Percentiles rank a stretch among this genome's conserved stretches.
phyloP scores from a whole-genome alignment of 2,113 vertebrate species.

The Sialia sialis region DNA sequence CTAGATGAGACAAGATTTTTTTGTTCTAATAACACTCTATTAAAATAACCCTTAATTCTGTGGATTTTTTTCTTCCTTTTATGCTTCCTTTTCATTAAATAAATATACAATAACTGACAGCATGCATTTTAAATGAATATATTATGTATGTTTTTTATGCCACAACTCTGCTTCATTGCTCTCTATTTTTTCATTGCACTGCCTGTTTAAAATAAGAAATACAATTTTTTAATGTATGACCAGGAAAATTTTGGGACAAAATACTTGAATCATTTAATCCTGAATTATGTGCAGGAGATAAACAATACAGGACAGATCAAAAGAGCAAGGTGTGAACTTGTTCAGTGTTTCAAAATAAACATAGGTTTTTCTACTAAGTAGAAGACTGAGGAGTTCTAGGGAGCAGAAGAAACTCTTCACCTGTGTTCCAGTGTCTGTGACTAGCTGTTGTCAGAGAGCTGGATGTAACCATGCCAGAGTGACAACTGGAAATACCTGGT shows the following conservation, averaged over 20 bases:
- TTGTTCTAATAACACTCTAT: background rate
- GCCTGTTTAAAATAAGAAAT: background rate
- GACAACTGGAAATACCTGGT: background rate
- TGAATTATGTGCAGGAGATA: background rate
- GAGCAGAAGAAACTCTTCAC: background rate
- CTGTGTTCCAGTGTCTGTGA: background rate
- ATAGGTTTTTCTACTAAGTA: background rate
- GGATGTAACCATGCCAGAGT: background rate
- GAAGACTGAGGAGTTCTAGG: background rate
- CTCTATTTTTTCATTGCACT: background rate
- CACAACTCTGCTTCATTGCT: background rate
- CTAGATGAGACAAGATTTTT: background rate
- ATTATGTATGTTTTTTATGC: background rate
- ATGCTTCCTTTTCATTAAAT: background rate
- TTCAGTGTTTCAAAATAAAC: background rate
- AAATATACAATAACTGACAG: background rate
- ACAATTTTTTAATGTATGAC: rapidly evolving
- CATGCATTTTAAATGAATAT: background rate
- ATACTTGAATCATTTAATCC: background rate
- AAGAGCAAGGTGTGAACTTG: background rate
- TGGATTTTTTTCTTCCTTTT: background rate
- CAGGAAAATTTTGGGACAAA: background rate
- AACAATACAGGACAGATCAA: background rate
- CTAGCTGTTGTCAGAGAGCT: background rate
- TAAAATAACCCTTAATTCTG: background rate